A percentile compares a stretch with the other conserved stretches of the same genome.
Evolutionary conservation across 2,113 vertebrate genomes (phyloP).

Genomic region (Thamnophis sirtalis): DNA sequence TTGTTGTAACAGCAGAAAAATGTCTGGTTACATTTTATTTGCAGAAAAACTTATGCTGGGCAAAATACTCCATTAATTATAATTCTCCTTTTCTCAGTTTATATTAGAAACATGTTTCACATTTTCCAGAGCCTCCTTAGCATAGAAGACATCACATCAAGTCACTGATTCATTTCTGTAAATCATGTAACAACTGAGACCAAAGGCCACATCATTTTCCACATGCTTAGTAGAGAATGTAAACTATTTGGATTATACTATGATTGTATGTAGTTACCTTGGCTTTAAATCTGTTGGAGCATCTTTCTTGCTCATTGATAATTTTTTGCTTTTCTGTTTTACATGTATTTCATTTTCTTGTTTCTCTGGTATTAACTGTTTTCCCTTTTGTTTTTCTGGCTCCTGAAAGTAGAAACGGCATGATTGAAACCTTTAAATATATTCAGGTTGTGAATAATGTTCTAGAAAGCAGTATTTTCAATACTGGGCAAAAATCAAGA

Average conservation of each 20-base stretch:
- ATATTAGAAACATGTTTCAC: neutral
- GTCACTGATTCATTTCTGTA: neutral
- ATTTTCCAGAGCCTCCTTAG: neutral
- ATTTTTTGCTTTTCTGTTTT: slow-evolving; percentile 88
- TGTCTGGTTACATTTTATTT: neutral
- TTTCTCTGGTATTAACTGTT: slow-evolving; percentile 72
- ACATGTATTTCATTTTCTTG: slow-evolving; percentile 76
- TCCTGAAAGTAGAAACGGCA: slow-evolving; percentile 70
- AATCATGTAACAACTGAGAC: neutral
- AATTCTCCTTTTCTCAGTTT: neutral
- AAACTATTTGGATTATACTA: neutral
- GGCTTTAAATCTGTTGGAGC: slow-evolving; percentile 78
- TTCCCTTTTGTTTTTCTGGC: slow-evolving; percentile 88
- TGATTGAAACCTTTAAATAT: neutral
- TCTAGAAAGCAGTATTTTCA: neutral
- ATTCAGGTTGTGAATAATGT: neutral
- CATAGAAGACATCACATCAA: neutral
- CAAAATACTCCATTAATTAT: neutral
- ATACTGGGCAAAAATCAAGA: neutral
- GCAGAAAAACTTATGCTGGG: neutral
- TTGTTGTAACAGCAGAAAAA: neutral
- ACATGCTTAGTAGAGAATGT: neutral
- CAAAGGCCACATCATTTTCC: neutral
- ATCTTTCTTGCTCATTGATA: slow-evolving; percentile 80
- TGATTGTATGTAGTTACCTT: slow-evolving; percentile 73